phyloP scores from a whole-genome alignment of 1,140 invertebrate genomes.

The Sycobia sp. region DNA sequence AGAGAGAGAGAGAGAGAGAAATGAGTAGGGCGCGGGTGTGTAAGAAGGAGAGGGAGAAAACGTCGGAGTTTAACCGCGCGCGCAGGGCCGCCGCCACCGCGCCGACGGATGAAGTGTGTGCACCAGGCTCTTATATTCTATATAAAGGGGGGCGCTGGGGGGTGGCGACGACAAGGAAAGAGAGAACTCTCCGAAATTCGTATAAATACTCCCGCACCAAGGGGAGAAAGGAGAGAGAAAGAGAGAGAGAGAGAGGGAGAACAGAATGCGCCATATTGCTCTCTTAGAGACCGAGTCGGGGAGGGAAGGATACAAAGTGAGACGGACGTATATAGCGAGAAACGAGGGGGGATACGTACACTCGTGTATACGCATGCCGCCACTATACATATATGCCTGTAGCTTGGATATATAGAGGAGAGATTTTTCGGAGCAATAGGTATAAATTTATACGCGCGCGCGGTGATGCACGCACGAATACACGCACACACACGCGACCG shows the following conservation, averaged over 20 bases:
- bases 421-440: conserved; percentile 28
- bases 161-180: background rate
- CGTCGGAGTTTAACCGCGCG: conserved; percentile 3
- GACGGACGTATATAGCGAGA: too few relatives aligned
- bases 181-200: conserved; percentile 24
- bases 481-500: background rate
- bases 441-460: conserved; percentile 25
- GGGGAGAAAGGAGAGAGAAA: background rate
- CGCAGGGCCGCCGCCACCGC: background rate
- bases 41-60: conserved; percentile 10
- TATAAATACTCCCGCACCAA: conserved; percentile 9
- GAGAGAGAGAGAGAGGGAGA: background rate
- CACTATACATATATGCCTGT: background rate
- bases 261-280: conserved; percentile 28
- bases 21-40: too few relatives aligned
- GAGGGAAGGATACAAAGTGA: too few relatives aligned
- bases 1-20: too few relatives aligned
- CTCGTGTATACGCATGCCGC: too few relatives aligned
- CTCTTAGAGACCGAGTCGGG: too few relatives aligned
- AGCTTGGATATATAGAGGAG: too few relatives aligned
- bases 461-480: background rate
- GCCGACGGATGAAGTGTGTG: background rate
- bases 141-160: conserved; percentile 7
- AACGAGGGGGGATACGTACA: too few relatives aligned
- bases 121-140: conserved; percentile 20